Base-by-base conservation (phyloP, 2,888 invertebrate species). In the Epinotia demarniana region DNA sequence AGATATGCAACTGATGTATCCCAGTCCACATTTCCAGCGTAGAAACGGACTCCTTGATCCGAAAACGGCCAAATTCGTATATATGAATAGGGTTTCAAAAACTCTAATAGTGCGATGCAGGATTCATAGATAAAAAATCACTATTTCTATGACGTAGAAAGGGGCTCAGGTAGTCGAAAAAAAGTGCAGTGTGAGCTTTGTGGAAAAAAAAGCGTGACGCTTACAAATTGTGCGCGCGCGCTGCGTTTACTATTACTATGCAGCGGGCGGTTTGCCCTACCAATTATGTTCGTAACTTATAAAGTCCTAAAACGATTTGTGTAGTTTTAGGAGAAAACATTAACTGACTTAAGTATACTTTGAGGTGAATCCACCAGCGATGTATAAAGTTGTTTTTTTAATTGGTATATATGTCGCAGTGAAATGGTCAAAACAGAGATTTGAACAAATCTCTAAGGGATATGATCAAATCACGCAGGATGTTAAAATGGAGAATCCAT, bases 41-140 rank as follows among this genome's bases (percentile, higher is more conserved):
- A 92, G 92, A 92, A 89, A 89, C 89, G 93, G 92, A 93, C 93
- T 88, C 85, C 92, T 79, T 81, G 2, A 33, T 66, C 43, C 11
- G 39, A 23, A 23, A 16, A 0, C 0, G 12, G 12, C 12, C 72
- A 70, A 81, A 81, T 76, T 16, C 73, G 62, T 79, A 81, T 81
- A 82, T 86, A 84, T 82, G 71, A 72, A 33, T 79, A 79, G 78
- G 71, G 18, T 33, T 53, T 69, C 69, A 60, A 85, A 89, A 89
- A 91, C 81, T 83, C 84, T 78, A 72, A 76, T 81, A 87, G 77
- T 84, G 92, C 80, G 92, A 84, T 91, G 75, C 81, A 92, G 90
- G 77, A 84, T 80, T 72, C 80, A 81, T 88, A 86, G 67, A 79
- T 80, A 87, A 88, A 90, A 90, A 90, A 88, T 79, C 64, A 69